Percentiles rank a stretch among this genome's conserved stretches.
phyloP scores from a whole-genome alignment of 2,113 vertebrate genomes.

The Clarias batrachus region DNA sequence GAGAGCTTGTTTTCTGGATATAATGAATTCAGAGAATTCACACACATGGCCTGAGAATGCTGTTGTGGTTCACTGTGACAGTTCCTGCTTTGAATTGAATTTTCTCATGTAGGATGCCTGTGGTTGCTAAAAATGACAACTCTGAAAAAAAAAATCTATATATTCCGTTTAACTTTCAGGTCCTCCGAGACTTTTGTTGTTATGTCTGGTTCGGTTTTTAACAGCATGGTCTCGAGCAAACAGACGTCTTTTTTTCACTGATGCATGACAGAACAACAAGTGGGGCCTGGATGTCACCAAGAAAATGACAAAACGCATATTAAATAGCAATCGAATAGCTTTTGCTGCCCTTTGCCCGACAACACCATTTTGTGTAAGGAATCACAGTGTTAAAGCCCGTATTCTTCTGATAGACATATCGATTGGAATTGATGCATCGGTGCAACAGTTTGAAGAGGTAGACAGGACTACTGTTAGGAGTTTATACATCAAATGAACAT shows the following conservation, averaged over 20 bases:
- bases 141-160: conserved; percentile 17
- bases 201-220: conserved; percentile 38
- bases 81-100: conserved; percentile 43
- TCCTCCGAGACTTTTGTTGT: conserved; percentile 40
- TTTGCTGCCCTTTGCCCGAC: conserved; percentile 21
- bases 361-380: conserved; percentile 15
- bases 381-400: not conserved
- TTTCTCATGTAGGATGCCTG: conserved; percentile 43
- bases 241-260: conserved; percentile 27
- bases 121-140: conserved; percentile 35
- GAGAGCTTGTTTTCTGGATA: not conserved
- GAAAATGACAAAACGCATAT: conserved; percentile 35
- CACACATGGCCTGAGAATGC: conserved; percentile 34
- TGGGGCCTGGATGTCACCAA: conserved; percentile 32
- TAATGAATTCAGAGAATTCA: conserved; percentile 33
- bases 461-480: conserved; percentile 25
- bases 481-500: conserved; percentile 30
- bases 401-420: not conserved
- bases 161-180: conserved; percentile 30
- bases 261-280: conserved; percentile 40
- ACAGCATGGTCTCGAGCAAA: conserved; percentile 19
- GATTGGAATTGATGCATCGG: conserved; percentile 13
- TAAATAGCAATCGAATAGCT: conserved; percentile 20
- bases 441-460: conserved; percentile 5
- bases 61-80: conserved; percentile 31